Evolutionary conservation across 2,797 vertebrate genomes (phyloP).

Genomic region (Phoeniculus purpureus): DNA sequence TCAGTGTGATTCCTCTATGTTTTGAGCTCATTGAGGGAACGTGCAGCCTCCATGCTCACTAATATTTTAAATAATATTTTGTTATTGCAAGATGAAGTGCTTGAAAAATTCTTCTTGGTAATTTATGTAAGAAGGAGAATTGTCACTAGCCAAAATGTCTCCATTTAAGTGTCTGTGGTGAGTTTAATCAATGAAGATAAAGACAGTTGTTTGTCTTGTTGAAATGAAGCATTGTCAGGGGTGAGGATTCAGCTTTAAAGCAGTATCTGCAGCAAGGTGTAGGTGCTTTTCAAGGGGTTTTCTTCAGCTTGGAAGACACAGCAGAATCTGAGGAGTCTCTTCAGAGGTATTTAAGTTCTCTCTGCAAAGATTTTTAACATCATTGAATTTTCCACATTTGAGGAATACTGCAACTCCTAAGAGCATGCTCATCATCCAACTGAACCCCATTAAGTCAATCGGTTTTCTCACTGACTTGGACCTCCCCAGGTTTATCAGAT

Average conservation of each 20-base stretch:
- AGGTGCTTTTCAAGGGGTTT: not conserved
- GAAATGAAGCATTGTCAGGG: not conserved
- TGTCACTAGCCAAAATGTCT: not conserved
- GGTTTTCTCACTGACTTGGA: not conserved
- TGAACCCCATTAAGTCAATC: not conserved
- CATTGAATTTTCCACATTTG: not conserved
- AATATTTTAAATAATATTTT: not conserved
- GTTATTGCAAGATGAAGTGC: not conserved
- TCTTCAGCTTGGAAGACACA: not conserved
- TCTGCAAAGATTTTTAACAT: not conserved
- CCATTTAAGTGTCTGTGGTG: not conserved
- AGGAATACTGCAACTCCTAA: not conserved
- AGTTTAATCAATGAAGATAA: not conserved
- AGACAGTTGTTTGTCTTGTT: not conserved
- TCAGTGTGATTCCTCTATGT: too few relatives aligned
- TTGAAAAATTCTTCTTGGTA: not conserved
- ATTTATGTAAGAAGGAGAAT: constrained; percentile 7
- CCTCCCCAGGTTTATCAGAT: fast-evolving
- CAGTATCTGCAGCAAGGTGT: not conserved
- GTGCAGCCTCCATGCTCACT: not conserved
- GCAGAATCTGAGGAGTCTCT: not conserved
- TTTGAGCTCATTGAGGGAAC: not conserved
- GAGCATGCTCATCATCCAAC: fast-evolving
- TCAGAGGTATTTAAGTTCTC: not conserved
- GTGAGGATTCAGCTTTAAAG: not conserved